phyloP scores from a whole-genome alignment of 2,888 invertebrate species.

The Ophonus ardosiacus region DNA sequence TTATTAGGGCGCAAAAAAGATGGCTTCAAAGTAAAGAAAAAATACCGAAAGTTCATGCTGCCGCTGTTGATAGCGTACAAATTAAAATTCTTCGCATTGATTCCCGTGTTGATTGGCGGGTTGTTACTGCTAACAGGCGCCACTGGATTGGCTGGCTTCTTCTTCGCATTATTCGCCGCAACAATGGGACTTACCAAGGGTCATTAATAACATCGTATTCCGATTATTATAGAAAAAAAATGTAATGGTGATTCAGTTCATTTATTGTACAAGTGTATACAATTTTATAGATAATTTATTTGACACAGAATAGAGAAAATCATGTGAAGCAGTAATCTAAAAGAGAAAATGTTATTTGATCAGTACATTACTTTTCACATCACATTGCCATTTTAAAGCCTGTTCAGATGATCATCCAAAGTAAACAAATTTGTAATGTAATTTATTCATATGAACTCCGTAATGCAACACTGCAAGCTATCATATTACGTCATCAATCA shows the following conservation, averaged over 20 bases:
- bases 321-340: no score
- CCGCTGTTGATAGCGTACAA: slow-evolving; percentile 90
- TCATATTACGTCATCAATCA: no score
- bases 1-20: slow-evolving; percentile 68
- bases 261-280: neutral
- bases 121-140: slow-evolving; percentile 86
- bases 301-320: neutral
- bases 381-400: no score
- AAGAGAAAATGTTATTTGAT: no score
- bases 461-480: no score
- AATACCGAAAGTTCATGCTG: slow-evolving; percentile 83
- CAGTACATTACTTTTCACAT: no score
- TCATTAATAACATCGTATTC: slow-evolving; percentile 63
- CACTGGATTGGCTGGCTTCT: slow-evolving; percentile 90
- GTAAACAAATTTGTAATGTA: no score
- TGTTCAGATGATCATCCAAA: no score
- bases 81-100: slow-evolving; percentile 87
- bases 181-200: slow-evolving; percentile 85
- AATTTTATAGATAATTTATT: neutral
- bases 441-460: no score
- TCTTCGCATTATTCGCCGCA: slow-evolving; percentile 91
- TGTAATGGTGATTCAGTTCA: neutral
- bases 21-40: slow-evolving; percentile 77
- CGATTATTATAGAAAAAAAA: neutral
- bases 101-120: slow-evolving; percentile 86